Base-by-base conservation (phyloP, 2,888 invertebrate species). In the Drosophila melanosoma region DNA sequence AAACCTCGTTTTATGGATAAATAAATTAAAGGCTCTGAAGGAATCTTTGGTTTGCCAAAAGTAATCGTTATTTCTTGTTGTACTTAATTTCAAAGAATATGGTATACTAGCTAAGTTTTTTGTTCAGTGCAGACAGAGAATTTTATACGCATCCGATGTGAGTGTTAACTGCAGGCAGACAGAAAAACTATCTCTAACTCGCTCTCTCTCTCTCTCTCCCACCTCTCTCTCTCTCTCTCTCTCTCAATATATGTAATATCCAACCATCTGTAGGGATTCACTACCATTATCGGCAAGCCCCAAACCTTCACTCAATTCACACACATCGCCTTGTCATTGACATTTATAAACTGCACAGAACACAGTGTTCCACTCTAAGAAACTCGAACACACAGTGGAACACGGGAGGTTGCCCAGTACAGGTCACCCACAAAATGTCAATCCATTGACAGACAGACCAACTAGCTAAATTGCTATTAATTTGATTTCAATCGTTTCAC, bases 321-420 rank as follows among this genome's bases (percentile, higher is more conserved):
- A n/a, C 45, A 69, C 68, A 71, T 66, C 77, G 66, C 76, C 68
- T 71, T 75, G 64, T 68, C 82, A 81, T 88, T 82, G 83, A 84
- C 88, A 84, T 84, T 84, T 84, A 84, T 84, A 89, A 87, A 84
- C 88, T 89, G 83, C 83, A 82, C 85, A 76, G 82, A 87, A 75
- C 78, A 83, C 83, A 82, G 73, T 29, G 26, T 68, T 86, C 89
- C 89, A 78, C 74, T 58, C 54, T 10, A 45, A 45, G 20, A 20
- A 15, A 20, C 20, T 23, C 45, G 20, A 15, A 8, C 23, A 45
- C 8, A 23, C 45, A 45, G 23, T 23, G 23, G 29, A 29, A 29
- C 29, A 29, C 23, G 3, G 3, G 15, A 8, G 45, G 23, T 45
- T 15, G 45, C 20, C 45, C 23, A 2, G 65, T 49, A 72, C 79